A percentile compares a stretch with the other conserved stretches of the same genome.
phyloP scores from a whole-genome alignment of 37 sponge, comb jelly and placozoan species.

The Halichondria panicea region DNA sequence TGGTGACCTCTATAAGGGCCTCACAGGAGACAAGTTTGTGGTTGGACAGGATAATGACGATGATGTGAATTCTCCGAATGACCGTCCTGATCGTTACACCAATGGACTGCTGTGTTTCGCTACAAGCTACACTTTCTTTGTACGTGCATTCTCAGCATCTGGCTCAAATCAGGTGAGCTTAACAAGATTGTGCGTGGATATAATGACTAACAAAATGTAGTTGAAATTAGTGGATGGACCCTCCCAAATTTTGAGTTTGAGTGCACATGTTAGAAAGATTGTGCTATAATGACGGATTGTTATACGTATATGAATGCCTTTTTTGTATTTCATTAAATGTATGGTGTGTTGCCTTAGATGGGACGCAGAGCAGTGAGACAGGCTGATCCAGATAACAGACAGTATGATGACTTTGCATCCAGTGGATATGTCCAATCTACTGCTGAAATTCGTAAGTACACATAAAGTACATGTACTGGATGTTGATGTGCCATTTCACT shows the following conservation, averaged over 20 bases:
- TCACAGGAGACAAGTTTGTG: neutral
- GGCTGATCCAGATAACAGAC: neutral
- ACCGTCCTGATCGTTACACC: conserved; percentile 14
- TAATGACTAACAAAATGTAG: no score
- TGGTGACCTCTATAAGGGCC: conserved; percentile 15
- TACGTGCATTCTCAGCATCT: conserved; percentile 37
- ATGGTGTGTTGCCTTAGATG: no score
- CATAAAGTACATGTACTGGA: neutral
- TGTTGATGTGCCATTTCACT: no score
- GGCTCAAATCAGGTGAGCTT: no score
- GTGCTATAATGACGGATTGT: no score
- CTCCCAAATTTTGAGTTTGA: no score
- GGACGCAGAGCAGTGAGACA: neutral
- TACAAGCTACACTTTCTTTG: conserved; percentile 52
- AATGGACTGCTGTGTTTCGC: conserved; percentile 43
- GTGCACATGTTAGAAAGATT: no score
- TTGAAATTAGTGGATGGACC: no score
- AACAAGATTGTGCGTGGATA: no score
- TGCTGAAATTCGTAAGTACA: no score
- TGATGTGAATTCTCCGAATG: conserved; percentile 39
- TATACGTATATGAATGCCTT: no score
- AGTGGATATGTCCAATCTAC: neutral
- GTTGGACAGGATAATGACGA: neutral
- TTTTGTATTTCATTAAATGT: no score
- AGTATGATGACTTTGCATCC: conserved; percentile 11